Percentiles rank a stretch among this genome's conserved stretches.
These are phyloP conservation scores for Polyommatus icarus DNA, from an alignment of 2,888 invertebrate species.

Conservation along the genomic window DNA sequence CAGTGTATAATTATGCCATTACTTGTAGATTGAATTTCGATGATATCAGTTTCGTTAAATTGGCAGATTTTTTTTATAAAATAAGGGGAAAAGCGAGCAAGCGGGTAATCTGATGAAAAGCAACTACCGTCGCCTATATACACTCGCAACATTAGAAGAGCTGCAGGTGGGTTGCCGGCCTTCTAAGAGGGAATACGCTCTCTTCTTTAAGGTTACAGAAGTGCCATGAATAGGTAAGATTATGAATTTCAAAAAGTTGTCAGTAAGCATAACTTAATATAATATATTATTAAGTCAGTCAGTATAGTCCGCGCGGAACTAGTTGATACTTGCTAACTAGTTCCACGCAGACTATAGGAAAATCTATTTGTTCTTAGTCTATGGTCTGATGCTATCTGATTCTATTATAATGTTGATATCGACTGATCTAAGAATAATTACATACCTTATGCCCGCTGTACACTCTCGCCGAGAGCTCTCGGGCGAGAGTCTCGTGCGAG, in stretches of 20 bases:
- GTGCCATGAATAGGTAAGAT: background rate
- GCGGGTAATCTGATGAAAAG: too few species aligned
- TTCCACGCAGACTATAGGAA: too few species aligned
- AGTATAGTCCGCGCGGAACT: too few species aligned
- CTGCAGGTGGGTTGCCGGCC: too few species aligned
- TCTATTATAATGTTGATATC: background rate
- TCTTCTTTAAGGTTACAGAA: background rate
- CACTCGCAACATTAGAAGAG: too few species aligned
- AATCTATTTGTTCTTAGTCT: background rate
- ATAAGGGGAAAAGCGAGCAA: too few species aligned
- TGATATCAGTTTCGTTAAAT: background rate
- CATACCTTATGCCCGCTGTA: too few species aligned
- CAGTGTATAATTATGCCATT: slow-evolving; percentile 20
- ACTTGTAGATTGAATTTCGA: slow-evolving; percentile 9
- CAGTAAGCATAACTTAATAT: background rate
- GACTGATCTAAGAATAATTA: background rate
- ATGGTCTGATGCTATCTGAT: background rate
- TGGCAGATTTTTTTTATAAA: background rate
- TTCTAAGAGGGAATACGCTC: too few species aligned
- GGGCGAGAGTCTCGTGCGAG: too few species aligned
- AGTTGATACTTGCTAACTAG: too few species aligned
- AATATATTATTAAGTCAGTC: background rate
- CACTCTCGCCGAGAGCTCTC: too few species aligned
- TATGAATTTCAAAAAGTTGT: background rate
- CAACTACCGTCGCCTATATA: too few species aligned